These are phyloP conservation scores for Rhagium mordax DNA, from an alignment of 2,888 invertebrate genomes.

Conservation along the genomic window DNA sequence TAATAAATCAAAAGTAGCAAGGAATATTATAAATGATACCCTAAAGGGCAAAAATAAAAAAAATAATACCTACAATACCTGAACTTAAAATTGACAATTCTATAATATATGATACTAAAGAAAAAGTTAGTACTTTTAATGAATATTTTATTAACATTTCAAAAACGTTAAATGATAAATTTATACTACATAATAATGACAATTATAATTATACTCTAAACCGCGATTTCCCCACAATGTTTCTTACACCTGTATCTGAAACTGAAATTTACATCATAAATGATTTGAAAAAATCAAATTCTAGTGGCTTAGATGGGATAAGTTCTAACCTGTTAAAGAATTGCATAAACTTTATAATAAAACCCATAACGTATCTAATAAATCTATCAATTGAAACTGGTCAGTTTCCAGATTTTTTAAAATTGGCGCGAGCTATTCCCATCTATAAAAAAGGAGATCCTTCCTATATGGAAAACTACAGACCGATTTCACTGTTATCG, in stretches of 20 bases:
- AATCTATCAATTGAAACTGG: not conserved
- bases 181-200: no score
- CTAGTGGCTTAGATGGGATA: no score
- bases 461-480: no score
- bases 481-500: not conserved
- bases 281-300: no score
- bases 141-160: not conserved
- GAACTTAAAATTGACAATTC: no score
- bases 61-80: no score
- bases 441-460: no score
- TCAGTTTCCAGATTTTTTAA: not conserved
- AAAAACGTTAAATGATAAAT: not conserved
- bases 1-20: not conserved
- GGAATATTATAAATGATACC: not conserved
- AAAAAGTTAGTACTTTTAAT: not conserved
- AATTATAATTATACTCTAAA: no score
- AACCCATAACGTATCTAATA: not conserved
- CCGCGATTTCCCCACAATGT: no score
- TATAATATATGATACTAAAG: not conserved
- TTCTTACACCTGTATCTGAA: no score
- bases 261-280: no score
- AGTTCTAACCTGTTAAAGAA: not conserved
- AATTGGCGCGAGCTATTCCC: not conserved
- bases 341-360: not conserved
- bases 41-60: no score